Evolutionary conservation across 2,113 vertebrate species (phyloP).

Genomic region (Heterotilapia buettikoferi): DNA sequence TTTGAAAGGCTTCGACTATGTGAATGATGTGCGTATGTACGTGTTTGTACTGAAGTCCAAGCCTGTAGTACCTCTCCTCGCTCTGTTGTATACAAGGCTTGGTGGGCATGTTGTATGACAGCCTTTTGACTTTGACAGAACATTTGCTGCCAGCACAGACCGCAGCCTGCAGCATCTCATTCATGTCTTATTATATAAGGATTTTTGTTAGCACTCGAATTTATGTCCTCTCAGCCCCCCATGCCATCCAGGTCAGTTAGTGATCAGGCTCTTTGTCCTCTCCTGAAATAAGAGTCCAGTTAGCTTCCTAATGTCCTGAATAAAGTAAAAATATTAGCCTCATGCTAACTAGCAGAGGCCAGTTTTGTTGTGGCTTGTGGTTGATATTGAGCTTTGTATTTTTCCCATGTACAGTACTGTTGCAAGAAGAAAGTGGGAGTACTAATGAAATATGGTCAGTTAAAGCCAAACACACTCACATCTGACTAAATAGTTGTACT

Average conservation of each 20-base stretch:
- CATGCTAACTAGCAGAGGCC: not conserved
- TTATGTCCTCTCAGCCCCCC: not conserved
- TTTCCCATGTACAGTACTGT: not conserved
- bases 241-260: not conserved
- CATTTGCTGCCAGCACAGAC: not conserved
- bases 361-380: not conserved
- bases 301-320: not conserved
- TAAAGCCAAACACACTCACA: not conserved
- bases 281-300: not conserved
- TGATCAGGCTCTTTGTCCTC: not conserved
- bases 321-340: not conserved
- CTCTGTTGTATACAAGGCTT: not conserved
- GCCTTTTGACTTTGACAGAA: constrained; percentile 12
- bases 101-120: not conserved
- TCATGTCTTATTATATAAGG: not conserved
- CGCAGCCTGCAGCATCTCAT: not conserved
- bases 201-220: not conserved
- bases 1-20: not conserved
- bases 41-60: not conserved
- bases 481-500: not conserved
- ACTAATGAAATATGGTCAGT: not conserved
- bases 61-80: not conserved
- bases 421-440: not conserved
- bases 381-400: not conserved
- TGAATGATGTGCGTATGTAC: not conserved